Evolutionary conservation across 2,113 vertebrate species (phyloP).

Genomic region (Meles meles): DNA sequence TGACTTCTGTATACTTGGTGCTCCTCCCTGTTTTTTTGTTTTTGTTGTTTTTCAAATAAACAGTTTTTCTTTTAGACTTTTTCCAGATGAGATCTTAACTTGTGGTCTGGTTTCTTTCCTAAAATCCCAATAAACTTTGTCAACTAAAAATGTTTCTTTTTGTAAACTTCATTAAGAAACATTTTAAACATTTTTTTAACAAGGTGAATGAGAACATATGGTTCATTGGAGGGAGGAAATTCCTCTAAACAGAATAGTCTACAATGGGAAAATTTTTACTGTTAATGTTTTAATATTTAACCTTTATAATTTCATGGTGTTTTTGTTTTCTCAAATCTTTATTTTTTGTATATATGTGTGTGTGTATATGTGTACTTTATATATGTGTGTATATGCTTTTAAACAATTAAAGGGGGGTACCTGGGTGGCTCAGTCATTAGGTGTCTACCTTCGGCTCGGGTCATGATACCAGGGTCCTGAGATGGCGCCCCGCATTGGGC

Average conservation of each 20-base stretch:
- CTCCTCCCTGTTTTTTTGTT: neutral
- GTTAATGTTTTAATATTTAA: neutral
- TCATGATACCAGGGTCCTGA: too few species aligned
- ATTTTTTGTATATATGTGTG: neutral
- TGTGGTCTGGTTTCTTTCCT: neutral
- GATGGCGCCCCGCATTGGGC: too few species aligned
- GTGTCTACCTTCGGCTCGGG: too few species aligned
- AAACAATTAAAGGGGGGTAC: neutral
- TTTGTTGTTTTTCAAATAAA: neutral
- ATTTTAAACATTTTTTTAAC: neutral
- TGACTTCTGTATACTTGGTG: neutral
- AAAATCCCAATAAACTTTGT: constrained; percentile 10
- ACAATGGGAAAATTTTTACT: neutral
- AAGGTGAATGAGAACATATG: neutral
- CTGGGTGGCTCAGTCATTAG: too few species aligned
- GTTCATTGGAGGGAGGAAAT: neutral
- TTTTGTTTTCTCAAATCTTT: neutral
- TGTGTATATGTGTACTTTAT: neutral
- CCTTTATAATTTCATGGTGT: neutral
- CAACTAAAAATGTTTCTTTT: constrained; percentile 24
- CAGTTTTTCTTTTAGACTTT: neutral
- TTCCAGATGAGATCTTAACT: constrained; percentile 17
- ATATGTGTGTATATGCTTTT: neutral
- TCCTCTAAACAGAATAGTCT: neutral
- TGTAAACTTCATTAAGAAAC: neutral